Conservation (phyloP, 2,113 vertebrate species). For the Sorex fumeus region DNA sequence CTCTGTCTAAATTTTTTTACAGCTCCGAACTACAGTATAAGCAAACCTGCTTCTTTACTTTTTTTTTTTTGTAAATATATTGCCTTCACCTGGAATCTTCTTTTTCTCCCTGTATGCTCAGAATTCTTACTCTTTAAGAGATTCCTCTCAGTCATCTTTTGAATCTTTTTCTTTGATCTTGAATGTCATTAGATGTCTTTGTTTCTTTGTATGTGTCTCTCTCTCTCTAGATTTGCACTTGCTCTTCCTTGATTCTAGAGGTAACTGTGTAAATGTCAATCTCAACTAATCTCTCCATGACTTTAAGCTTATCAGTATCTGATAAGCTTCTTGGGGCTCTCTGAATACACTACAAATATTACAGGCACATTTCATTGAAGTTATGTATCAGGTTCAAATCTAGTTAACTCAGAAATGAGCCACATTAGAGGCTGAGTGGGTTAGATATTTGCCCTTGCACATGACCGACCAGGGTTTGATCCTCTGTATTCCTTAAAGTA, state of each 20-base stretch:
- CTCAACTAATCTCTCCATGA: background rate
- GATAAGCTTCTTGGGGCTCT: background rate
- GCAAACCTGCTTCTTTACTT: background rate
- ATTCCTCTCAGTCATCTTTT: background rate
- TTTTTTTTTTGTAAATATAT: background rate
- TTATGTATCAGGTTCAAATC: background rate
- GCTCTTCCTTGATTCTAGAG: background rate
- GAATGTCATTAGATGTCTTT: background rate
- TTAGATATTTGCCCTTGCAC: no score
- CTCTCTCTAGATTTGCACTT: background rate
- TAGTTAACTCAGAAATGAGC: background rate
- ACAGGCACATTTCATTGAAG: background rate
- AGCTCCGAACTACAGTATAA: background rate
- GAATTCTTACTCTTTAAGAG: background rate
- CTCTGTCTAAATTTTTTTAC: background rate
- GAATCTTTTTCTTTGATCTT: background rate
- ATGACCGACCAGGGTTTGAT: no score
- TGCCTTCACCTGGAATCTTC: constrained; percentile 6
- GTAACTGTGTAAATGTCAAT: background rate
- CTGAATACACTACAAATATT: background rate
- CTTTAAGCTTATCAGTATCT: background rate
- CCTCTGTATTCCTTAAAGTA: background rate
- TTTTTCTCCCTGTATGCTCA: background rate
- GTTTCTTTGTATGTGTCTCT: background rate
- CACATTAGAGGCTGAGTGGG: background rate